Base-by-base conservation (phyloP, 2,797 vertebrate genomes). In the Rhabdomys pumilio region DNA sequence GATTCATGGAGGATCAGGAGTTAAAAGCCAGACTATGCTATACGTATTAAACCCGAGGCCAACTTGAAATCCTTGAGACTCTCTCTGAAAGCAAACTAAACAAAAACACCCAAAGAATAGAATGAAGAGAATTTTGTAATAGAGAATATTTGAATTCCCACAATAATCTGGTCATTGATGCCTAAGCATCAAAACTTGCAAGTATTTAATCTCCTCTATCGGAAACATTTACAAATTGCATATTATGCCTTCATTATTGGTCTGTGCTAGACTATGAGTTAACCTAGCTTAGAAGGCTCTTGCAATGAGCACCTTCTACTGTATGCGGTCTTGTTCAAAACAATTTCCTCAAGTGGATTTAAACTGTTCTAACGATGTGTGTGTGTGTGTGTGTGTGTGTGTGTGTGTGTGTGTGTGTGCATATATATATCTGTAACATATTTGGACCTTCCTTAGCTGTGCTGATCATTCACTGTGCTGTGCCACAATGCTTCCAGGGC, bases 121-220 rank as follows among this genome's bases (percentile, higher is more conserved):
- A 65, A 67, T 24, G 13, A n/a, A 69, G 65, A n/a, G 20, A 53
- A 86, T 8, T 53, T 69, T 69, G 34, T 88, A 73, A 22, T 41
- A 31, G 22, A 34, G 86, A 31, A 22, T 89, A 76, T 61, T 75
- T 59, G 59, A 87, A n/a, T 57, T 15, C 77, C 34, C 50, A 72
- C 41, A 41, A 50, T 41, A 75, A 88, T 87, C 44, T 84, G 76
- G 76, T 93, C 80, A 83, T 59, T 92, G 22, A 73, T 44, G 10
- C 41, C 55, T 85, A 84, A 92, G 22, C 63, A 61, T 90, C 44
- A 90, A 53, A 96, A 44, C 6, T 81, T 93, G 85, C 63, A 91
- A 93, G 69, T 44, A 92, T 88, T 93, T 95, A 24, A 50, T 55
- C 12, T 93, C 91, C 38, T 85, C n/a, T 69, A 12, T 50, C 91